Evolutionary conservation across 2,888 invertebrate species (phyloP).

Genomic region (Bimastos eiseni): DNA sequence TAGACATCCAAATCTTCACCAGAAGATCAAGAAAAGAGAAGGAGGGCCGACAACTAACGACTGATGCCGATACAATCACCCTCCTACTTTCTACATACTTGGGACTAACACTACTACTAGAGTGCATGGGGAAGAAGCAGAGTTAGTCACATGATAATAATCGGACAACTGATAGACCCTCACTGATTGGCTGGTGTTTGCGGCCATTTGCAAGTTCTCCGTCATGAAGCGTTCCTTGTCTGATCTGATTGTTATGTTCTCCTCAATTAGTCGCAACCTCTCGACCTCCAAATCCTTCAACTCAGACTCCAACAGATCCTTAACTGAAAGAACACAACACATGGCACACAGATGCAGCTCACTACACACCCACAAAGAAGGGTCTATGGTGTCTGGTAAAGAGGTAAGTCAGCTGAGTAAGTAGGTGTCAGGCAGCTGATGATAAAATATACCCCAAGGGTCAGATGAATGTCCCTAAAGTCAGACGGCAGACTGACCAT

Average conservation of each 20-base stretch:
- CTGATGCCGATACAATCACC: no score
- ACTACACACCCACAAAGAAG: neutral
- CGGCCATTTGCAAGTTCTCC: neutral
- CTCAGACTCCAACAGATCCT: neutral
- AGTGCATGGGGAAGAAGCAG: no score
- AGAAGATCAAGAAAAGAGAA: no score
- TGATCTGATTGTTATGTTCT: neutral
- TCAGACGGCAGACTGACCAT: no score
- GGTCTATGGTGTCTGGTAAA: neutral
- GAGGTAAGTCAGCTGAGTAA: neutral
- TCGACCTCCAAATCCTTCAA: conserved; percentile 10
- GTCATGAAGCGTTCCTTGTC: conserved; percentile 43
- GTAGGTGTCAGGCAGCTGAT: no score
- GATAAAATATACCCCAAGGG: no score
- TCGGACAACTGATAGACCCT: neutral
- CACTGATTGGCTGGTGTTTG: conserved; percentile 14
- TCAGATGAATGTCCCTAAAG: no score
- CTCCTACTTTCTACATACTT: no score
- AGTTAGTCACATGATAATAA: no score
- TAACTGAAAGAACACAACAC: conserved; percentile 9
- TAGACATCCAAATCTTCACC: no score
- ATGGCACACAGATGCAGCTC: neutral
- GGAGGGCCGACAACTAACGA: no score
- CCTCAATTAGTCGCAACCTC: neutral
- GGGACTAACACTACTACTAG: no score